phyloP scores from a whole-genome alignment of 2,113 vertebrate genomes.

The Barbus barbus region DNA sequence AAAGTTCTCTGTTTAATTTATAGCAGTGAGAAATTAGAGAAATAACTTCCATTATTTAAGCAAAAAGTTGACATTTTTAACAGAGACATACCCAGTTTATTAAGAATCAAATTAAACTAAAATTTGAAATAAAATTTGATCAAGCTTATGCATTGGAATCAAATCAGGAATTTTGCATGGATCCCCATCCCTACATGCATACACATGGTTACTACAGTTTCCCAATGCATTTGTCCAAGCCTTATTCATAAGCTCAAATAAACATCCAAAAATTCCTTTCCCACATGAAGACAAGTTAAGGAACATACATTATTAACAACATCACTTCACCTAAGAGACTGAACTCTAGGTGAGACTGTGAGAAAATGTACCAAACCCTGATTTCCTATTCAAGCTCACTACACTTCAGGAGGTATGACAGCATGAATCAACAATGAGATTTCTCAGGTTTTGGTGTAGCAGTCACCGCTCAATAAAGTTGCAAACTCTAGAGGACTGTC shows the following conservation, averaged over 20 bases:
- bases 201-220: not conserved
- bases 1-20: too few relatives aligned
- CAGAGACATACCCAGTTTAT: not conserved
- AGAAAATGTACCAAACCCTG: not conserved
- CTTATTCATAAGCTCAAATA: not conserved
- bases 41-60: too few relatives aligned
- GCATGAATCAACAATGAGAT: not conserved
- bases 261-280: not conserved
- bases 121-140: not conserved
- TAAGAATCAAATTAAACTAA: not conserved
- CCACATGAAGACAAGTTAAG: slow-evolving; percentile 19
- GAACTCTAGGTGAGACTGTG: not conserved
- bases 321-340: not conserved
- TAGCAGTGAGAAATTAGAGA: too few relatives aligned
- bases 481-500: not conserved
- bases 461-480: not conserved
- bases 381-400: not conserved
- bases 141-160: not conserved
- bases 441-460: not conserved
- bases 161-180: not conserved
- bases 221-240: not conserved
- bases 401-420: not conserved
- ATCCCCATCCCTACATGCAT: not conserved
- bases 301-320: slow-evolving; percentile 12
- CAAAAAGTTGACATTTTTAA: not conserved